phyloP scores from a whole-genome alignment of 2,113 vertebrate genomes.

The Ginglymostoma cirratum region DNA sequence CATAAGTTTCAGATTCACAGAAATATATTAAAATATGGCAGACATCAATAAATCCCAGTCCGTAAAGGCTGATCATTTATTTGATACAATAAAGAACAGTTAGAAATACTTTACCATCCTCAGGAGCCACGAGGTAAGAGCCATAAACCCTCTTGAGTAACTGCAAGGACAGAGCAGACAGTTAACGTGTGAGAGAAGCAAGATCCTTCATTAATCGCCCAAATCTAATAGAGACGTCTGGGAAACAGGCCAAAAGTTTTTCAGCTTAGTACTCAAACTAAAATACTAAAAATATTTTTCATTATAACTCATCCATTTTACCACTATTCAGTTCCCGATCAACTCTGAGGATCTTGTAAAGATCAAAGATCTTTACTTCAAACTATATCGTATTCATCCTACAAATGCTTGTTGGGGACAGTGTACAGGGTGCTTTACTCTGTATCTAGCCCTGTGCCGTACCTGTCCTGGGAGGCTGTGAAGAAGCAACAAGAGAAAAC shows the following conservation, averaged over 20 bases:
- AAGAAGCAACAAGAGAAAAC: neutral
- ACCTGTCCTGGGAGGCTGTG: neutral
- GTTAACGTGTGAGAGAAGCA: neutral
- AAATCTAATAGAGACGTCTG: neutral
- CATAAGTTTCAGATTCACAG: neutral
- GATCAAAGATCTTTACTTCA: neutral
- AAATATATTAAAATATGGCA: neutral
- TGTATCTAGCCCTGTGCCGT: neutral
- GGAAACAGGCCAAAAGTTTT: neutral
- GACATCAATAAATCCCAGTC: neutral
- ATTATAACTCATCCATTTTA: neutral
- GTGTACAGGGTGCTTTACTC: neutral
- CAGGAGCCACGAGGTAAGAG: slow-evolving; percentile 73
- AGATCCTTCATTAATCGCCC: neutral
- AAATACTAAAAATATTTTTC: neutral
- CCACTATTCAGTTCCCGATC: neutral
- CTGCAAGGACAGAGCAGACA: slow-evolving; percentile 52
- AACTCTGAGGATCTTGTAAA: no score
- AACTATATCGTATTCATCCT: neutral
- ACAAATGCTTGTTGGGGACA: neutral
- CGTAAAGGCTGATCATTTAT: neutral
- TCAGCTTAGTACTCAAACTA: neutral
- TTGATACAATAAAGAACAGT: neutral
- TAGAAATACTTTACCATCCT: slow-evolving; percentile 64
- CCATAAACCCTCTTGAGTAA: slow-evolving; percentile 85